phyloP scores from a whole-genome alignment of 1,140 invertebrate genomes.

The Potamilus streckersoni region DNA sequence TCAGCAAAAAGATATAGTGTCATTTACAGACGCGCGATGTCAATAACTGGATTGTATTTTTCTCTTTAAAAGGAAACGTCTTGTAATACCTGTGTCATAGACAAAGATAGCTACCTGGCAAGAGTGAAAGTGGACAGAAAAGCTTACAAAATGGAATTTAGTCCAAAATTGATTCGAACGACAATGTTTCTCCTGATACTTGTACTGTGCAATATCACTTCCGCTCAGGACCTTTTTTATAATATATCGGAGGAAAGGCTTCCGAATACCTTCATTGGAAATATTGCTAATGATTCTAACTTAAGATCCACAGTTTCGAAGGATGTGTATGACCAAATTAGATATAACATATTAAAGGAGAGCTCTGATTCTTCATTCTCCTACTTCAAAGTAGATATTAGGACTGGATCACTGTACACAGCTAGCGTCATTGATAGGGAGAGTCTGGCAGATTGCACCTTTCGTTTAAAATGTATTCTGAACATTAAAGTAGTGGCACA shows the following conservation, averaged over 20 bases:
- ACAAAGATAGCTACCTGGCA: too few species aligned
- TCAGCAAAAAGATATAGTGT: too few species aligned
- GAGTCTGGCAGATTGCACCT: conserved; percentile 34
- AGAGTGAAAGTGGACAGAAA: too few species aligned
- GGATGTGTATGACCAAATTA: conserved; percentile 30
- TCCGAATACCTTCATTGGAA: conserved; percentile 32
- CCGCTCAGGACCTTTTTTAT: conserved; percentile 3
- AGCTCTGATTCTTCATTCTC: conserved; percentile 25
- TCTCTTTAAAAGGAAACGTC: too few species aligned
- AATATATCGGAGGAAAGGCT: conserved; percentile 20
- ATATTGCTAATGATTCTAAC: conserved; percentile 46
- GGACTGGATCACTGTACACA: conserved; percentile 37
- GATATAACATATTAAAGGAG: conserved; percentile 33
- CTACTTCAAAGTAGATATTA: conserved; percentile 34
- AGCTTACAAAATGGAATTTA: too few species aligned
- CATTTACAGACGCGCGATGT: too few species aligned
- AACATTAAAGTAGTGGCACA: conserved; percentile 43
- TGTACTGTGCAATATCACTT: too few species aligned
- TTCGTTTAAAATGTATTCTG: conserved; percentile 41
- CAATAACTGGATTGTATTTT: too few species aligned
- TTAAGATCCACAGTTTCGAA: conserved; percentile 14
- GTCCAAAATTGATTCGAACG: too few species aligned
- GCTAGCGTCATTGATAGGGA: conserved; percentile 35
- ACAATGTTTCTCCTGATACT: too few species aligned
- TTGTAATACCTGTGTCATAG: too few species aligned